Evolutionary conservation across 2,888 invertebrate genomes (phyloP).

Genomic region (Leucophenga montana): DNA sequence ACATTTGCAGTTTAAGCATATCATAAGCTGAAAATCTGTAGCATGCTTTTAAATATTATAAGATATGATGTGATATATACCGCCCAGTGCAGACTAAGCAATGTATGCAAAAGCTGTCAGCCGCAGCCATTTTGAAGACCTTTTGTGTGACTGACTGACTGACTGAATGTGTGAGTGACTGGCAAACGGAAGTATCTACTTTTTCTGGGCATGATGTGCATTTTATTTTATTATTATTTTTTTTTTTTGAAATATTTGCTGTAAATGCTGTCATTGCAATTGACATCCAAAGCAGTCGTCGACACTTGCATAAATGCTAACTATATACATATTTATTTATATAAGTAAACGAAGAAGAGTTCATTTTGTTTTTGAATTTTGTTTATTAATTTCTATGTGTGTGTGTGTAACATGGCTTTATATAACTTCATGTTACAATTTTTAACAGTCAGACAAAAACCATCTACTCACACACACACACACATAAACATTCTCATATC

Average conservation of each 20-base stretch:
- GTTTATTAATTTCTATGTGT: not conserved
- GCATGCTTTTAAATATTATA: too few species aligned
- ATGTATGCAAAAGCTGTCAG: too few species aligned
- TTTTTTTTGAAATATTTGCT: constrained; percentile 52
- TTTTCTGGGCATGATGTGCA: too few species aligned
- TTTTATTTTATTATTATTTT: too few species aligned
- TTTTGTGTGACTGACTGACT: not conserved
- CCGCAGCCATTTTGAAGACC: too few species aligned
- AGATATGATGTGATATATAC: not conserved
- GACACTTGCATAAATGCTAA: not conserved
- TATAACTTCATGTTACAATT: constrained; percentile 20
- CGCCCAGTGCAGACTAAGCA: not conserved
- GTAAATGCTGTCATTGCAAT: constrained; percentile 55
- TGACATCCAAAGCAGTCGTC: constrained; percentile 47
- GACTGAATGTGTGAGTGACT: constrained; percentile 38
- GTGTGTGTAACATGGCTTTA: constrained; percentile 26
- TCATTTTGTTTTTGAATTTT: not conserved
- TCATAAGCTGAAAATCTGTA: too few species aligned
- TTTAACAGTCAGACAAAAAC: constrained; percentile 5
- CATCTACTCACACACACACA: not conserved
- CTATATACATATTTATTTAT: too few species aligned
- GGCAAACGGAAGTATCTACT: constrained; percentile 51
- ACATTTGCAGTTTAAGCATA: too few species aligned
- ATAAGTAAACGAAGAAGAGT: too few species aligned
- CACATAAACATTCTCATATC: not conserved